Percentiles rank a stretch among this genome's conserved stretches.
phyloP scores from a whole-genome alignment of 2,113 vertebrate genomes.

The Upupa epops region DNA sequence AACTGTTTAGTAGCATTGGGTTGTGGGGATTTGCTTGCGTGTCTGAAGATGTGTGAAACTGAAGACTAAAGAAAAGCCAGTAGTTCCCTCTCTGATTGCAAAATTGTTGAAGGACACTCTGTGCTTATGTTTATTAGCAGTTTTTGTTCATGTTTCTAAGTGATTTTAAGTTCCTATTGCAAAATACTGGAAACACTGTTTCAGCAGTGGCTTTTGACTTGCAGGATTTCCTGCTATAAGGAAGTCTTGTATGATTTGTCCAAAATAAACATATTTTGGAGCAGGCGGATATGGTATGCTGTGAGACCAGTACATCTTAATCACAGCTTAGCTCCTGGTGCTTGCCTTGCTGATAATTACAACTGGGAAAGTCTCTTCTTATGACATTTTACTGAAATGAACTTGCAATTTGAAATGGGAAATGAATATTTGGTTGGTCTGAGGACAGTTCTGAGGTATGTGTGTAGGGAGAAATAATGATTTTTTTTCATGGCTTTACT shows the following conservation, averaged over 20 bases:
- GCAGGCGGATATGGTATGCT: neutral
- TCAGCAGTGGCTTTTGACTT: conserved; percentile 39
- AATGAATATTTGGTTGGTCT: neutral
- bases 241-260: conserved; percentile 15
- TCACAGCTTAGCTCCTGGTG: neutral
- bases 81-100: neutral
- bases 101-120: neutral
- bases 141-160: neutral
- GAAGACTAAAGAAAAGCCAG: neutral
- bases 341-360: neutral
- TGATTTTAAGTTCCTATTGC: conserved; percentile 15
- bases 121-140: neutral
- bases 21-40: neutral
- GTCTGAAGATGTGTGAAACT: neutral
- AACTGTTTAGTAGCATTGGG: neutral
- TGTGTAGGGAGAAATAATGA: neutral
- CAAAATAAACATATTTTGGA: conserved; percentile 34
- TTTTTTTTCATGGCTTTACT: neutral
- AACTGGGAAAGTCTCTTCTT: neutral
- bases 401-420: neutral
- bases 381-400: neutral
- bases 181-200: conserved; percentile 51
- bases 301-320: neutral
- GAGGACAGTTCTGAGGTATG: neutral
- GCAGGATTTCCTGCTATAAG: conserved; percentile 34